Evolutionary conservation across 2,797 vertebrate species (phyloP).

Genomic region (Gambusia yucatana): DNA sequence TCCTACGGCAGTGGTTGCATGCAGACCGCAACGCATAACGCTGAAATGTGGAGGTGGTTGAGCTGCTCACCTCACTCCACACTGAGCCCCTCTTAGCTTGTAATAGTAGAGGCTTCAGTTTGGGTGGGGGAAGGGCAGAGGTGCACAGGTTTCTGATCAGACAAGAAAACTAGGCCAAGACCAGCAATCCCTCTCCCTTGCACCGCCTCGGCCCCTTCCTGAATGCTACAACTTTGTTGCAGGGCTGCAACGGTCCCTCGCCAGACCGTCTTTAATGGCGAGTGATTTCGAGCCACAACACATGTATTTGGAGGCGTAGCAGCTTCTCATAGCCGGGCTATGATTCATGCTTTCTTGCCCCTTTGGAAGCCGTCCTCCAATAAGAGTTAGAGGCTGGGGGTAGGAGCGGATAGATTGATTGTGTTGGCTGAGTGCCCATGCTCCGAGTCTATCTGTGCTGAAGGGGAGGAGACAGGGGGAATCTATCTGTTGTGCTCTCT

Average conservation of each 20-base stretch:
- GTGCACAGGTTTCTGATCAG: conserved; percentile 86
- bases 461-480: conserved; percentile 81
- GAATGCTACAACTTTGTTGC: conserved; percentile 70
- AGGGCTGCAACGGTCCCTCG: conserved; percentile 61
- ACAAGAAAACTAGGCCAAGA: conserved; percentile 85
- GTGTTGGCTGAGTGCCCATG: conserved; percentile 84
- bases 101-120: conserved; percentile 83
- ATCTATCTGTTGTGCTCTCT: conserved; percentile 86
- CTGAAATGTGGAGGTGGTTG: conserved; percentile 52
- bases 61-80: conserved; percentile 79
- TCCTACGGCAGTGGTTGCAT: neutral
- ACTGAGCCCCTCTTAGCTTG: conserved; percentile 78
- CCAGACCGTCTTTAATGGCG: conserved; percentile 61
- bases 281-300: conserved; percentile 71
- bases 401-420: conserved; percentile 85
- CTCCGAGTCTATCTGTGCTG: conserved; percentile 82
- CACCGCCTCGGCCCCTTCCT: conserved; percentile 60
- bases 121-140: conserved; percentile 83
- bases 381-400: conserved; percentile 78
- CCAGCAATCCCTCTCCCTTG: conserved; percentile 69
- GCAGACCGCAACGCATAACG: conserved; percentile 2
- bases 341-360: conserved; percentile 79
- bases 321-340: conserved; percentile 70
- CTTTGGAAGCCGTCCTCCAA: conserved; percentile 77
- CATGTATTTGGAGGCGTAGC: conserved; percentile 69